Conservation (phyloP, 2,888 invertebrate species). For the Pristionchus entomophagus region DNA sequence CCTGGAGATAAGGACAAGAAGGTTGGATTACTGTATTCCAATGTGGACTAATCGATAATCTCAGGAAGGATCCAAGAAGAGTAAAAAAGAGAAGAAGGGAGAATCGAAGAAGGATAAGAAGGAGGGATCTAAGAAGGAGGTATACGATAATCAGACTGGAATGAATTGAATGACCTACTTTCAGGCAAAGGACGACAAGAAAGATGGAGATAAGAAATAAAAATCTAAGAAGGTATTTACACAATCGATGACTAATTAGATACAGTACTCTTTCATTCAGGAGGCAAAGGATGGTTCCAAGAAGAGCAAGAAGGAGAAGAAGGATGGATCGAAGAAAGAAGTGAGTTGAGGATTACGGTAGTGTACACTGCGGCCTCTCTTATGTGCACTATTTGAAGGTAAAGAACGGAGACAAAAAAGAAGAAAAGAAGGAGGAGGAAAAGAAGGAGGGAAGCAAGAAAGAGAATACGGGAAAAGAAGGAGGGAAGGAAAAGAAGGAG, state of each 20-base stretch:
- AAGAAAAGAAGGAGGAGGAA: background rate
- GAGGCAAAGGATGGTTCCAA: background rate
- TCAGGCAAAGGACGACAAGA: conserved; percentile 8
- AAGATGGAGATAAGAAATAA: background rate
- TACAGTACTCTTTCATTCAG: too few species aligned
- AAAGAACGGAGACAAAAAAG: too few species aligned
- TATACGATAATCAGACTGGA: background rate
- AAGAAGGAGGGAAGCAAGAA: background rate
- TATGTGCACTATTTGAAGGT: too few species aligned
- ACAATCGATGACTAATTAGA: too few species aligned
- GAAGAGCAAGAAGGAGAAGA: background rate
- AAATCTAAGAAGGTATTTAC: background rate
- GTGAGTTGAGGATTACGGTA: background rate
- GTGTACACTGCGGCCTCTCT: too few species aligned
- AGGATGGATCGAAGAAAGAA: background rate
- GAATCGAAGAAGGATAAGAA: background rate
- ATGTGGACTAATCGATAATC: too few species aligned
- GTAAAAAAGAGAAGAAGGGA: background rate
- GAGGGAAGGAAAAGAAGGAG: background rate
- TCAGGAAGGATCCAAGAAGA: conserved; percentile 5
- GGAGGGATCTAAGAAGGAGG: background rate
- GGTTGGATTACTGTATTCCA: too few species aligned
- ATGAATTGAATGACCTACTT: background rate
- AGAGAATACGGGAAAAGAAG: background rate
- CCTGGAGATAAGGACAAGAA: conserved; percentile 30